Conservation (phyloP, 1,140 invertebrate genomes). For the Gerris buenoi region DNA sequence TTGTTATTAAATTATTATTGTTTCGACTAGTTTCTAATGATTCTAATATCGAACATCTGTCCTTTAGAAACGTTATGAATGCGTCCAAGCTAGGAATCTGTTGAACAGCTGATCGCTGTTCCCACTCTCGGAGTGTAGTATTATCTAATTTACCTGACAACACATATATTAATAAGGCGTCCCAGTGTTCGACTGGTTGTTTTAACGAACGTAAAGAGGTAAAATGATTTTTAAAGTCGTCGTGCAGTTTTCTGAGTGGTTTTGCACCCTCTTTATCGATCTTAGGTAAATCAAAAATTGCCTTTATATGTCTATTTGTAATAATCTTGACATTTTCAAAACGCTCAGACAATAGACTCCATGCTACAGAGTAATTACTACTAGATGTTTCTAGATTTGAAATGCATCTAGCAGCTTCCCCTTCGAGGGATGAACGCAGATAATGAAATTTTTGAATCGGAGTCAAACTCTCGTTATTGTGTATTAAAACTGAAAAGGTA, state of each 20-base stretch:
- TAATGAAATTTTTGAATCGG: not conserved
- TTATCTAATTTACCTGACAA: not conserved
- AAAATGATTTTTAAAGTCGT: not conserved
- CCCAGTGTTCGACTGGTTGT: not conserved
- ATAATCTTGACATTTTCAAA: not conserved
- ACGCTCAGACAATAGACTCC: not conserved
- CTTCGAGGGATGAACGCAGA: not conserved
- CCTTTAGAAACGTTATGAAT: not conserved
- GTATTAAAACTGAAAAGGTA: not conserved
- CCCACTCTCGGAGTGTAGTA: not conserved
- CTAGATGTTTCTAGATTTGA: not conserved
- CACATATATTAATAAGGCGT: not conserved
- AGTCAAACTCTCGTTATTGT: not conserved
- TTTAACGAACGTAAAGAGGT: not conserved
- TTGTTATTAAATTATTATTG: no score
- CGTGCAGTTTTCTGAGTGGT: not conserved
- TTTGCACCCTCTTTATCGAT: not conserved
- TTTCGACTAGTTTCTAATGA: not conserved
- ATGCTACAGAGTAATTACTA: not conserved
- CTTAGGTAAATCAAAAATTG: not conserved
- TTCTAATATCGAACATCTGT: not conserved
- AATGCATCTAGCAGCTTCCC: not conserved
- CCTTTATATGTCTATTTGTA: not conserved
- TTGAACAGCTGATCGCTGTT: not conserved
- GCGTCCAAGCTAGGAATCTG: not conserved